Evolutionary conservation across 2,888 invertebrate species (phyloP).

Genomic region (Eristalis intricaria): DNA sequence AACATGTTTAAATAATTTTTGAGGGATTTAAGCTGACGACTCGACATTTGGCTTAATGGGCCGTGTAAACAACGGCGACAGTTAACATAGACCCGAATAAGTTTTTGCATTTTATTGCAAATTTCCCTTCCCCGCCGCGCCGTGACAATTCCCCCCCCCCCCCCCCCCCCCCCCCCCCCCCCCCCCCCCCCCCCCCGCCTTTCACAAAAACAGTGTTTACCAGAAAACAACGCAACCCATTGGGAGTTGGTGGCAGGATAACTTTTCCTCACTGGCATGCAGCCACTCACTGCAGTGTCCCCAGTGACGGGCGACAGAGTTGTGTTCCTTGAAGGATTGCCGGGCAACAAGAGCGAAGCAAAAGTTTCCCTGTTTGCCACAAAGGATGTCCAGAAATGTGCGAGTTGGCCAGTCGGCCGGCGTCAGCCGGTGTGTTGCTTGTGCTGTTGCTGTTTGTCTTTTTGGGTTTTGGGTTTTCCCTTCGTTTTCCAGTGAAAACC

Average conservation of each 20-base stretch:
- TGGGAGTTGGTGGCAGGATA: not conserved
- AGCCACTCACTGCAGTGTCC: not conserved
- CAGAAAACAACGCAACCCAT: not conserved
- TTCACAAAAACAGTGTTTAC: no score
- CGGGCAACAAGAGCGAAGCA: not conserved
- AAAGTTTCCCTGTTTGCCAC: not conserved
- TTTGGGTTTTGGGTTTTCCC: no score
- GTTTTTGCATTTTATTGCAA: conserved; percentile 59
- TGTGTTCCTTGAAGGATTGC: not conserved
- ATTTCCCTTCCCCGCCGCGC: not conserved
- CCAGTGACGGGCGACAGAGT: not conserved
- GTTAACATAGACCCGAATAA: conserved; percentile 63
- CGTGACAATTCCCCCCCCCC: no score
- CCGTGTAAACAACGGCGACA: conserved; percentile 66
- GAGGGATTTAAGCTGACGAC: conserved; percentile 66
- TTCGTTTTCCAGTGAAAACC: no score
- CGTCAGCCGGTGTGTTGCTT: no score
- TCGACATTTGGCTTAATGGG: conserved; percentile 67
- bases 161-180: no score
- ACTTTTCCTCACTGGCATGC: no score
- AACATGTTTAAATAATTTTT: conserved; percentile 65
- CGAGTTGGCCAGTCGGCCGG: not conserved
- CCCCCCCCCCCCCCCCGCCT: no score
- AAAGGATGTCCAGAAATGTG: not conserved
- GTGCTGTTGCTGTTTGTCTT: no score